These are phyloP conservation scores for Andrena haemorrhoa DNA, from an alignment of 2,888 invertebrate species.

Conservation along the genomic window DNA sequence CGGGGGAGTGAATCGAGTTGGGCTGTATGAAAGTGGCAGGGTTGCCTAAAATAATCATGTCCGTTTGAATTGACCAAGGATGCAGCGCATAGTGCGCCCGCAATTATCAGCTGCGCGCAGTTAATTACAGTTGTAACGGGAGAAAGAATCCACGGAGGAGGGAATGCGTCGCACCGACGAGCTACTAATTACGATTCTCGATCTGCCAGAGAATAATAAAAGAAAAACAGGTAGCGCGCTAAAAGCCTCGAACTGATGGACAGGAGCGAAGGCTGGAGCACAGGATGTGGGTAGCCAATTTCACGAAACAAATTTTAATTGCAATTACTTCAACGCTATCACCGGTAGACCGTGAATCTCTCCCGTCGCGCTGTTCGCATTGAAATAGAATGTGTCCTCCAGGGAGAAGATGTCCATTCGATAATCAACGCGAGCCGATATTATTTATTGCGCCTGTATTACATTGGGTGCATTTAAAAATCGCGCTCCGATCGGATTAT, in stretches of 20 bases:
- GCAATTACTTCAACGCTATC: conserved; percentile 67
- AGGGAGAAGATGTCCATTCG: conserved; percentile 36
- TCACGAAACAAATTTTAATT: conserved; percentile 73
- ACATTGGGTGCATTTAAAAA: conserved; percentile 18
- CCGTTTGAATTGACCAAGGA: conserved; percentile 36
- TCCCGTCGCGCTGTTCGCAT: conserved; percentile 23
- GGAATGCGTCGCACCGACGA: conserved; percentile 30
- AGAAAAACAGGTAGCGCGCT: conserved; percentile 56
- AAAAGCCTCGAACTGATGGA: conserved; percentile 54
- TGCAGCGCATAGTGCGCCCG: conserved; percentile 15
- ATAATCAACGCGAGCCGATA: conserved; percentile 39
- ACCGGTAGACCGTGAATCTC: conserved; percentile 61
- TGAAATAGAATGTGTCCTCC: conserved; percentile 29
- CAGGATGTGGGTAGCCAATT: conserved; percentile 65
- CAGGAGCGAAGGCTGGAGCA: conserved; percentile 18
- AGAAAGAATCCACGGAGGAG: not conserved
- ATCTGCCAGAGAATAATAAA: conserved; percentile 59
- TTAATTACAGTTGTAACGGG: conserved; percentile 44
- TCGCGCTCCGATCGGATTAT: not conserved
- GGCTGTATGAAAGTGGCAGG: conserved; percentile 4
- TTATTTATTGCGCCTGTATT: conserved; percentile 36
- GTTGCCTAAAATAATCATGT: conserved; percentile 28
- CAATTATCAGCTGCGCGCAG: conserved; percentile 46
- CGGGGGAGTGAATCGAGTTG: conserved; percentile 30
- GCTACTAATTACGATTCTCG: conserved; percentile 72